Base-by-base conservation (phyloP, 2,113 vertebrate species). In the Ailurus styani region DNA sequence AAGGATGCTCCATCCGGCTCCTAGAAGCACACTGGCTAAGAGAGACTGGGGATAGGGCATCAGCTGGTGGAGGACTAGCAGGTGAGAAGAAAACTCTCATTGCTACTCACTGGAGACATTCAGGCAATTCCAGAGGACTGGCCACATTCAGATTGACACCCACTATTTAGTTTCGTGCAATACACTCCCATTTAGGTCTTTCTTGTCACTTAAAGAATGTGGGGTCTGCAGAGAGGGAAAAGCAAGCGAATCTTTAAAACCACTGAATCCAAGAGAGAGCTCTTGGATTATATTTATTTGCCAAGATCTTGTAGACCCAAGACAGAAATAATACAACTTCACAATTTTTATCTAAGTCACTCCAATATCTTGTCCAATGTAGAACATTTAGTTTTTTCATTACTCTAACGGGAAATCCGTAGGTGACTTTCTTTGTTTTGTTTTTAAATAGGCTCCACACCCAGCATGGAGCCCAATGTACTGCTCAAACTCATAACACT, bases 301-400 rank as follows among this genome's bases (percentile, higher is more conserved):
- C 47, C 73, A 90, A 47, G 6, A 79, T 84, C 50, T 87, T 84
- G 31, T 95, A 73, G 45, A 97, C 27, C 27, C 62, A 79, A 37
- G 95, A 70, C 5, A 70, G 54, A 95, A 93, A 73, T 75, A 87
- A 77, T 75, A 25, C 23, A 84, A 72, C 94, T 93, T 97, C 47
- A 79, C 55, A 90, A 55, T 84, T 93, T 57, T 12, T 83, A 50
- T 54, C 47, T 55, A 90, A 89, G 60, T 81, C 50, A 75, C 50
- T 87, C 37, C 37, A 87, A 42, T 52, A 42, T 87, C 37, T 95
- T 81, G 27, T 23, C 25, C 75, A 8, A 47, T 40, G n/a, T 54
- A 85, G 68, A 86, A n/a, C 64, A 85, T 68, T 66, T 83, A 23
- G 11, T 2, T 50, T 90, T n/a, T 86, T 66, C 18, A 81, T 83